Percentiles rank a stretch among this genome's conserved stretches.
These are phyloP conservation scores for Priocnemis perturbator DNA, from an alignment of 2,888 invertebrate species.

Conservation along the genomic window DNA sequence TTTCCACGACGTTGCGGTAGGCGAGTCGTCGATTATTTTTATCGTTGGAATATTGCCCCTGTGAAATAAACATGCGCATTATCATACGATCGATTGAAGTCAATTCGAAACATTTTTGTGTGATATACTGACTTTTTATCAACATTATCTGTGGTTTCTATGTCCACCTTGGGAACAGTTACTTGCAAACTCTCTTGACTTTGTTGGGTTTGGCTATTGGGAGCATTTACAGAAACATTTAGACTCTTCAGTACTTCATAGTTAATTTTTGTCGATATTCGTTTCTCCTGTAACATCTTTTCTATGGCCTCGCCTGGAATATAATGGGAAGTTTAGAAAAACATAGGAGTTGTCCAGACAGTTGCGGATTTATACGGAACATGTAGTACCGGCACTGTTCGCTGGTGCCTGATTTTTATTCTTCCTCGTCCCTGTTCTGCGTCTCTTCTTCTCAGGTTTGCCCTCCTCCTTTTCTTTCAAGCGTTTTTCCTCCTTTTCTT, in stretches of 20 bases:
- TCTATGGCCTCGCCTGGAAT: slow-evolving; percentile 91
- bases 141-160: no score
- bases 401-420: slow-evolving; percentile 81
- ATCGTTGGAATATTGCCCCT: no score
- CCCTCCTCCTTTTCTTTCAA: slow-evolving; percentile 91
- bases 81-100: no score
- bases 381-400: slow-evolving; percentile 74
- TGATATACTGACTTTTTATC: no score
- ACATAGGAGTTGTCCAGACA: not conserved
- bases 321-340: not conserved
- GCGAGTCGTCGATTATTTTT: no score
- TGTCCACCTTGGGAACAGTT: no score
- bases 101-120: no score
- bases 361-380: slow-evolving; percentile 18
- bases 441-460: slow-evolving; percentile 88
- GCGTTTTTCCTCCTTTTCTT: slow-evolving; percentile 89
- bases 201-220: slow-evolving; percentile 43
- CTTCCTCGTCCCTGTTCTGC: slow-evolving; percentile 81
- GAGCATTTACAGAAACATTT: slow-evolving; percentile 71
- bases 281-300: slow-evolving; percentile 96
- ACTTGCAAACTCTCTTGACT: not conserved
- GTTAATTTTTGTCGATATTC: slow-evolving; percentile 97
- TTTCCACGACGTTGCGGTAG: no score
- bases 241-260: slow-evolving; percentile 95
- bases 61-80: no score